phyloP scores from a whole-genome alignment of 2,888 invertebrate species.

The Melieria picta region DNA sequence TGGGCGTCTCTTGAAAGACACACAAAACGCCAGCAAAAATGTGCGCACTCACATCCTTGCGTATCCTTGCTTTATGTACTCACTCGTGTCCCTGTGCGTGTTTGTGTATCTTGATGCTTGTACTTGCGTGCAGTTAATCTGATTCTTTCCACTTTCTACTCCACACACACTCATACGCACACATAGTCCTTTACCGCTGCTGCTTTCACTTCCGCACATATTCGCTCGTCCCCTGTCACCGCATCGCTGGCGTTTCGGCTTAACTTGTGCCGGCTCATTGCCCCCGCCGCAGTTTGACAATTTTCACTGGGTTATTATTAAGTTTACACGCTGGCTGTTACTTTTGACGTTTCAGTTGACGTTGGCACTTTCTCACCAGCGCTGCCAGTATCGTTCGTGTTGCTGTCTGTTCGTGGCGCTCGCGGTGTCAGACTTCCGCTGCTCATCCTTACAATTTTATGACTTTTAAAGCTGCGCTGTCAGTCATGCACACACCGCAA shows the following conservation, averaged over 20 bases:
- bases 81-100: no score
- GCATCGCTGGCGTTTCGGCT: neutral
- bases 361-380: neutral
- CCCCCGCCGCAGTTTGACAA: conserved; percentile 18
- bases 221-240: neutral
- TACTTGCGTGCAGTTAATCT: neutral
- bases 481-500: conserved; percentile 3
- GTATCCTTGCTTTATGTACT: no score
- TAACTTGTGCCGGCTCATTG: neutral
- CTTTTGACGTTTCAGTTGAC: neutral
- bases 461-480: conserved; percentile 14
- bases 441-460: conserved; percentile 16
- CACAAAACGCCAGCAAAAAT: no score
- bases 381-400: neutral
- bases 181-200: neutral
- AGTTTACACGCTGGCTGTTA: conserved; percentile 16
- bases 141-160: neutral
- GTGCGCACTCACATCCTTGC: no score
- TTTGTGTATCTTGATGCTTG: no score
- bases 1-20: no score
- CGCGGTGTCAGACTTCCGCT: conserved; percentile 13
- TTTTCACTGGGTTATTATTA: conserved; percentile 29
- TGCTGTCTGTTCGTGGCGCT: conserved; percentile 16
- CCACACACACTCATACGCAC: conserved; percentile 12
- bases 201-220: neutral